Conservation (phyloP, 2,113 vertebrate genomes). For the Loxodonta africana region DNA sequence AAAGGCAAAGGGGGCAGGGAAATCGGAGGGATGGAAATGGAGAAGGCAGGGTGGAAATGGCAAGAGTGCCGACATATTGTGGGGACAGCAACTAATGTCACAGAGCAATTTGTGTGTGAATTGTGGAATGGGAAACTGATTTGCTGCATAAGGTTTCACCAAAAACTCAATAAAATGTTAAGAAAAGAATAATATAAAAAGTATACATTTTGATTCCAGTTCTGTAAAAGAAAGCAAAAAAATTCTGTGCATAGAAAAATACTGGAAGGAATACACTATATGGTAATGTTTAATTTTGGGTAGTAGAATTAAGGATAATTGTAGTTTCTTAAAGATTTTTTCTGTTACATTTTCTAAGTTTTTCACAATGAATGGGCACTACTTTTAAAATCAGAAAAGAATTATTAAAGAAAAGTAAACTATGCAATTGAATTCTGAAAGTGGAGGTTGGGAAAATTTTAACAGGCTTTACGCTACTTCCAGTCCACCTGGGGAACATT, state of each 20-base stretch:
- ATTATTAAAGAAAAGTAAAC: slow-evolving; percentile 27
- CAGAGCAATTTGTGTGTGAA: too few relatives aligned
- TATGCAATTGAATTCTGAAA: not conserved
- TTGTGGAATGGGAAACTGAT: too few relatives aligned
- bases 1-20: too few relatives aligned
- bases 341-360: not conserved
- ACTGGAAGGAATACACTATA: not conserved
- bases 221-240: slow-evolving; percentile 13
- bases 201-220: not conserved
- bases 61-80: too few relatives aligned
- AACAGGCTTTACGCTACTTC: not conserved
- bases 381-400: slow-evolving; percentile 21
- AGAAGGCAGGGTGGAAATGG: too few relatives aligned
- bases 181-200: not conserved
- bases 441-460: not conserved
- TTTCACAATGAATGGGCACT: not conserved
- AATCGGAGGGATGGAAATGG: too few relatives aligned
- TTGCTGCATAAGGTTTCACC: too few relatives aligned
- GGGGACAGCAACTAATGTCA: too few relatives aligned
- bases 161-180: not conserved
- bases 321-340: slow-evolving; percentile 17
- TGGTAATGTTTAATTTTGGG: slow-evolving; percentile 51
- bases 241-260: not conserved
- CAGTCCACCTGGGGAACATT: not conserved
- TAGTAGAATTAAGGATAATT: not conserved